Conservation (phyloP, 1,140 invertebrate genomes). For the Drosophila asahinai region DNA sequence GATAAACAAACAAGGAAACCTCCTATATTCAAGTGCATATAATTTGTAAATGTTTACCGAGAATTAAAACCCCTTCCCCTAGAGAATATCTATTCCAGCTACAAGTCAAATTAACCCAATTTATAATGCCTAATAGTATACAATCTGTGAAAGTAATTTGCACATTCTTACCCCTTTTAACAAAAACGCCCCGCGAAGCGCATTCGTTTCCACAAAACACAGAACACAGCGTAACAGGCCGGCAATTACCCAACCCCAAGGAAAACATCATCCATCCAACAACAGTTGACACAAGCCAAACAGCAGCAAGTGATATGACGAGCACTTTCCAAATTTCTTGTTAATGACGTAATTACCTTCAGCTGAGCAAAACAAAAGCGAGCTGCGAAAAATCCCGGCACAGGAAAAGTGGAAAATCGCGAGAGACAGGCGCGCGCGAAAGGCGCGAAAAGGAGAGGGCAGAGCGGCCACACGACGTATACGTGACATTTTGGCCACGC, state of each 20-base stretch:
- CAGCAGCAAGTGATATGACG: conserved; percentile 54
- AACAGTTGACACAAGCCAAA: conserved; percentile 45
- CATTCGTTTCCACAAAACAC: conserved; percentile 5
- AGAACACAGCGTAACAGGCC: background rate
- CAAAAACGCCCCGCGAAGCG: background rate
- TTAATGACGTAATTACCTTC: conserved; percentile 77
- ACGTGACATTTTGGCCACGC: conserved; percentile 77
- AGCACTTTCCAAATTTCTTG: conserved; percentile 72
- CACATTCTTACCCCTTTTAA: conserved; percentile 13
- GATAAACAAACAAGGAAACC: conserved; percentile 19
- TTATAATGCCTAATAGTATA: conserved; percentile 19
- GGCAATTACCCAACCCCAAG: conserved; percentile 18
- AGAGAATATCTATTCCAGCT: conserved; percentile 9
- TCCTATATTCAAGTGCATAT: background rate
- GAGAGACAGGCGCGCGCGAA: conserved; percentile 26
- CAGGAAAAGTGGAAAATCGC: conserved; percentile 29
- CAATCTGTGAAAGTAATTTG: conserved; percentile 12
- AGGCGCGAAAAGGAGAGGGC: conserved; percentile 17
- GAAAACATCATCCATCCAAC: conserved; percentile 21
- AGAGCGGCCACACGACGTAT: conserved; percentile 75
- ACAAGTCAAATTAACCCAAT: conserved; percentile 12
- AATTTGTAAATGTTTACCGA: conserved; percentile 10
- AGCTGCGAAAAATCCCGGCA: conserved; percentile 1
- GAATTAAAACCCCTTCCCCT: too few species aligned
- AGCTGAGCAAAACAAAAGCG: conserved; percentile 34